Evolutionary conservation across 1,140 invertebrate species (phyloP), one percentile per base, ranked within the genome.

Genomic region (Lithobius niger): DNA sequence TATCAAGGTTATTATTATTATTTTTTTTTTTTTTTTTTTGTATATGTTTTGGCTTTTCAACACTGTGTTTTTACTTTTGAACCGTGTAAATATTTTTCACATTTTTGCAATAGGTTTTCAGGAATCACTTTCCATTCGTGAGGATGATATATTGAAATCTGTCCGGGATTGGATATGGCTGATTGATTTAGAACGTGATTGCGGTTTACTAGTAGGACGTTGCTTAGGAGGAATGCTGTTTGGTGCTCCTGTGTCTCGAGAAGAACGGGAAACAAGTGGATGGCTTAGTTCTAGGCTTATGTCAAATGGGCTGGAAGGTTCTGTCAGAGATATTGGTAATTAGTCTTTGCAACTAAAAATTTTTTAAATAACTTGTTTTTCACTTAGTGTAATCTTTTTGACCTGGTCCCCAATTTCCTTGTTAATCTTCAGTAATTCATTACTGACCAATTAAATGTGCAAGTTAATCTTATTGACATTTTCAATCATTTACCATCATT

Each of bases 101-200:
- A 36, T 36, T 36, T 10, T 36, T 36, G 6, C n/a, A n/a, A 36
- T 10, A 45, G 43, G 43, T 10, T 45, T 45, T 45, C 43, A 45
- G 4, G 43, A 45, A 18, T 10, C 4, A 6, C 6, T 45, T 16
- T 13, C 18, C 4, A 4, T 13, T 6, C 43, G 18, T 10, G 48
- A 50, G 19, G 3, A 50, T 4, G 25, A 26, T 16, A 13, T 50
- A 24, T 6, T 25, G 26, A 27, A 58, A 24, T 27, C 6, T 28
- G 52, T 56, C 25, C 50, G n/a, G 27, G 31, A 50, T 6, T 81
- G 79, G 78, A 63, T 75, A 2, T 82, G 80, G 80, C 65, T 80
- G 56, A 63, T 81, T 18, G 80, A 82, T 66, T 63, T 81, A 59
- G 78, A 81, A 63, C 65, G 77, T 59, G 72, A 76, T 0, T 79